Base-by-base conservation (phyloP, 2,797 vertebrate genomes). In the Picus viridis region DNA sequence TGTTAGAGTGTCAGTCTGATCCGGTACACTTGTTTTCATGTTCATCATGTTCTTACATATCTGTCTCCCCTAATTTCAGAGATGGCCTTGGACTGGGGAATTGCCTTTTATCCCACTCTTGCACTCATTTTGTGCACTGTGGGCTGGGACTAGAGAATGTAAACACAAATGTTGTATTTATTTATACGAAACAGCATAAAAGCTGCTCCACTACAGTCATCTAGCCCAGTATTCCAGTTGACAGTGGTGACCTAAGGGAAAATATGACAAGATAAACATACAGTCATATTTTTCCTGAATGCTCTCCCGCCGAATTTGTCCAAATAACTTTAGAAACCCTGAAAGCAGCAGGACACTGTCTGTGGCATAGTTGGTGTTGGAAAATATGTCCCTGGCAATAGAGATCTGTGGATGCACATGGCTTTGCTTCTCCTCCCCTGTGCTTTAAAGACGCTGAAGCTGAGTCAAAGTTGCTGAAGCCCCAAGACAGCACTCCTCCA, bases 251-350 rank as follows among this genome's bases (percentile, higher is more conserved):
- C 47, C 22, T 63, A 65, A 95, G 91, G 94, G 94, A 95, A 95
- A 94, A 43, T 57, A 81, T 93, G 85, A 95, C 79, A 91, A 93
- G 57, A 88, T 67, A 95, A 95, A 95, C 87, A 95, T 9, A 64
- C 64, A 76, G 72, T 36, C 73, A 77, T 82, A 83, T 90, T 95
- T 94, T 96, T 94, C 95, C 93, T 88, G 91, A 94, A 90, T 18
- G 23, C 14, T 53, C 16, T 96, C 78, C 94, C 93, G 78, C 45
- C 89, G 16, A 83, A 78, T 83, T 93, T 74, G 12, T 67, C 56
- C 76, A 87, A 94, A 89, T 59, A 94, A 78, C n/a, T 92, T 95
- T 59, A 56, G 81, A 80, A 95, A 83, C 29, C 43, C 91, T 89
- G 56, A 72, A 83, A 86, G 73, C 73, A 88, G 64, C 71, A 88